A percentile compares a stretch with the other conserved stretches of the same genome.
Evolutionary conservation across 2,797 vertebrate species (phyloP).

Genomic region (Acridotheres tristis): DNA sequence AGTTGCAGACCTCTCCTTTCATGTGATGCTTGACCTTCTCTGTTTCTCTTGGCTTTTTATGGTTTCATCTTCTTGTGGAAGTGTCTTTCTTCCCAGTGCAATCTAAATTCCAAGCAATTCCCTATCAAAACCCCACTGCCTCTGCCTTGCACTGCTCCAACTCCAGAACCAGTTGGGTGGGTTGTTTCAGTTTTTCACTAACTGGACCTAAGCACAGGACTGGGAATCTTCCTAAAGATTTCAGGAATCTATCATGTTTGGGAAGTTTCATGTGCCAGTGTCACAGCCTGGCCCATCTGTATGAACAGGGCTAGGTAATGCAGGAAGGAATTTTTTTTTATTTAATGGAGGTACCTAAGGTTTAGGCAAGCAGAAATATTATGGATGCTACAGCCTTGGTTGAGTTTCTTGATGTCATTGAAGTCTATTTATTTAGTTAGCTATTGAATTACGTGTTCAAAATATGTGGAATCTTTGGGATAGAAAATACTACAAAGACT

Average conservation of each 20-base stretch:
- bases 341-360: background rate
- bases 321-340: background rate
- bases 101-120: background rate
- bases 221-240: background rate
- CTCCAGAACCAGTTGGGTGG: background rate
- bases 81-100: background rate
- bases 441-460: background rate
- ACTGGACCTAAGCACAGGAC: background rate
- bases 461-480: background rate
- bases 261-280: background rate
- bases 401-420: background rate
- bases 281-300: background rate
- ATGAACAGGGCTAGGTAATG: background rate
- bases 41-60: background rate
- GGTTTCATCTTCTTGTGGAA: background rate
- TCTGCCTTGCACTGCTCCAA: background rate
- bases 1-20: background rate
- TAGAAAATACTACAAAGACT: background rate
- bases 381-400: background rate
- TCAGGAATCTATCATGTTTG: background rate
- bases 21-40: background rate
- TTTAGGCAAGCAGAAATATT: background rate
- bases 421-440: background rate
- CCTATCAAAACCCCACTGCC: accelerated
- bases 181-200: background rate